Percentiles rank a stretch among this genome's conserved stretches.
These are phyloP conservation scores for Tetranychus cinnabarinus DNA, from an alignment of 1,140 invertebrate genomes.

Conservation along the genomic window DNA sequence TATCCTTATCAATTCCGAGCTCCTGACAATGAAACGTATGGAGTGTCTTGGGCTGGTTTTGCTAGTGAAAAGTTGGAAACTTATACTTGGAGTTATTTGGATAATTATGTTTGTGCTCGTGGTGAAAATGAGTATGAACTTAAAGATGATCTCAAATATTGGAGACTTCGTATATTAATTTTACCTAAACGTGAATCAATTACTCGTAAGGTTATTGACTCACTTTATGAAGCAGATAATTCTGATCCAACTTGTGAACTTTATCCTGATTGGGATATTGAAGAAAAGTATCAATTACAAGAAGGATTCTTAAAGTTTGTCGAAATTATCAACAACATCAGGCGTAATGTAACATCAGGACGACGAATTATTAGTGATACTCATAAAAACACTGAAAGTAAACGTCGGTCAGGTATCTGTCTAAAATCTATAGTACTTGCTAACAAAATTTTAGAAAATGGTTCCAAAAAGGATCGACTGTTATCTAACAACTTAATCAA, in stretches of 20 bases:
- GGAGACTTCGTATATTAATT: conserved; percentile 71
- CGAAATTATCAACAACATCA: conserved; percentile 49
- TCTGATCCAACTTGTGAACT: conserved; percentile 38
- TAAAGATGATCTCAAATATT: conserved; percentile 53
- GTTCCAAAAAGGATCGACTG: background rate
- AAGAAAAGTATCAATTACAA: conserved; percentile 37
- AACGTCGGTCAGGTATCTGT: background rate
- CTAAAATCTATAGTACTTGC: background rate
- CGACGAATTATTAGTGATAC: background rate
- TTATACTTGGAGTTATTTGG: conserved; percentile 94
- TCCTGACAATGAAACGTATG: conserved; percentile 73
- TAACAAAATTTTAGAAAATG: background rate
- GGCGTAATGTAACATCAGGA: background rate
- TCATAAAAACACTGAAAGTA: background rate
- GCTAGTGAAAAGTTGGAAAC: conserved; percentile 80
- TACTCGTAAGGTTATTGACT: conserved; percentile 24
- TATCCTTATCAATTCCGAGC: conserved; percentile 77
- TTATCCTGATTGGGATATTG: conserved; percentile 33
- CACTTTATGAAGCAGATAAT: conserved; percentile 25
- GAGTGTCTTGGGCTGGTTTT: conserved; percentile 82
- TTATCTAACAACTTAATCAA: too few relatives aligned
- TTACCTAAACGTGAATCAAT: conserved; percentile 34
- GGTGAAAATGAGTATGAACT: conserved; percentile 38
- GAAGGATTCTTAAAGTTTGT: conserved; percentile 62
- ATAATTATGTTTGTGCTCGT: conserved; percentile 85